Evolutionary conservation across 2,888 invertebrate species (phyloP), one percentile per base, ranked within the genome.

Genomic region (Onthophagus sagittarius): DNA sequence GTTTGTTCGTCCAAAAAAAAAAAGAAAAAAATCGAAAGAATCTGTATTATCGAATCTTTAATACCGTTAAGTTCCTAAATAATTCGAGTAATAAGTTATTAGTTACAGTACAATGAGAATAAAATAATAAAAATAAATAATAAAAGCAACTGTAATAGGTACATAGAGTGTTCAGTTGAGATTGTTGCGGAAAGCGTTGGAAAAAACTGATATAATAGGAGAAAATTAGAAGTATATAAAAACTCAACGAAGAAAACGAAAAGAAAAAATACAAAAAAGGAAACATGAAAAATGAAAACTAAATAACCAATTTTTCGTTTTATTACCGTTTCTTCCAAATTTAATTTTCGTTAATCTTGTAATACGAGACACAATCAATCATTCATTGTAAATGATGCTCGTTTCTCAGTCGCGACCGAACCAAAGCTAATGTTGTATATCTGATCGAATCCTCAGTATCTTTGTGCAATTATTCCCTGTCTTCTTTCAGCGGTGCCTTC

Each of bases 401-500:
- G 14, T 70, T 39, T 62, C 62, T 70, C 53, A 14, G 23, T 32
- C 31, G 13, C 53, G 53, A 33, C 33, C 39, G 70, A 15, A 70
- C 15, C 53, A 39, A 70, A 23, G 7, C 15, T 71, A 15, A 7
- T 67, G 39, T 53, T 53, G 67, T 31, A 67, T 67, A 13, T 64
- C 23, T 23, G 23, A 23, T 64, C 64, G 32, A 67, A 5, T 23
- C 31, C 15, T 67, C 0, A 32, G 67, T 67, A 23, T 67, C 67
- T 53, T 62, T 15, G 53, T 39, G 62, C 62, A 70, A 70, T 72
- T 67, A 82, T 83, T 83, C 82, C 84, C 84, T 82, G 84, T 85
- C 85, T 85, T 85, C 85, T 85, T 85, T 85, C 85, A 85, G 85
- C 85, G 85, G 85, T 86, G 86, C 86, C 86, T 86, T 86, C 86